Evolutionary conservation across 2,113 vertebrate genomes (phyloP).

Genomic region (Daphoenositta chrysoptera): DNA sequence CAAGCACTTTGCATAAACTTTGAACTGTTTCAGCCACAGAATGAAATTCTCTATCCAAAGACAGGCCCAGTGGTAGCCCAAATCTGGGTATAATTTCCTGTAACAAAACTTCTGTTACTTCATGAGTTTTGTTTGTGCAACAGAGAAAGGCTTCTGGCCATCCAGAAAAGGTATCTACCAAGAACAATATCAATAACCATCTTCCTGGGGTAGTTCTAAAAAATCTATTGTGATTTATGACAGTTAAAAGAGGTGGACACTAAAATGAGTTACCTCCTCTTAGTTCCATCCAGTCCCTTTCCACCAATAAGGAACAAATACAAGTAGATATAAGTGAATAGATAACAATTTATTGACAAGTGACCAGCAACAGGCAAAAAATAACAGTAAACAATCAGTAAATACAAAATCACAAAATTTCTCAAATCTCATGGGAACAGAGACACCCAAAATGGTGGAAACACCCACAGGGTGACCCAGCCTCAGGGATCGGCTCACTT

Average conservation of each 20-base stretch:
- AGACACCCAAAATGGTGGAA: rapidly evolving
- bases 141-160: background rate
- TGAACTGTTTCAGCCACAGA: background rate
- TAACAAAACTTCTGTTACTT: background rate
- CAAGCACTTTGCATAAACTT: background rate
- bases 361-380: background rate
- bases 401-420: background rate
- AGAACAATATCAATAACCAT: background rate
- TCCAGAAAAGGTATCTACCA: background rate
- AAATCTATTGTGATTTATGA: background rate
- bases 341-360: background rate
- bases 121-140: background rate
- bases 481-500: background rate
- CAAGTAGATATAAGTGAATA: background rate
- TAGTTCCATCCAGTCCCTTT: background rate
- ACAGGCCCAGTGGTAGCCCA: background rate
- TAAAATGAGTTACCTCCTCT: background rate
- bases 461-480: background rate
- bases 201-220: background rate
- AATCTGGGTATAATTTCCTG: background rate
- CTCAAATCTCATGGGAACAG: background rate
- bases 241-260: background rate
- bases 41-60: background rate
- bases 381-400: background rate
- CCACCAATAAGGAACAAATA: background rate